Percentiles rank a stretch among this genome's conserved stretches.
Evolutionary conservation across 2,113 vertebrate genomes (phyloP).

Genomic region (Cyanoliseus patagonus): DNA sequence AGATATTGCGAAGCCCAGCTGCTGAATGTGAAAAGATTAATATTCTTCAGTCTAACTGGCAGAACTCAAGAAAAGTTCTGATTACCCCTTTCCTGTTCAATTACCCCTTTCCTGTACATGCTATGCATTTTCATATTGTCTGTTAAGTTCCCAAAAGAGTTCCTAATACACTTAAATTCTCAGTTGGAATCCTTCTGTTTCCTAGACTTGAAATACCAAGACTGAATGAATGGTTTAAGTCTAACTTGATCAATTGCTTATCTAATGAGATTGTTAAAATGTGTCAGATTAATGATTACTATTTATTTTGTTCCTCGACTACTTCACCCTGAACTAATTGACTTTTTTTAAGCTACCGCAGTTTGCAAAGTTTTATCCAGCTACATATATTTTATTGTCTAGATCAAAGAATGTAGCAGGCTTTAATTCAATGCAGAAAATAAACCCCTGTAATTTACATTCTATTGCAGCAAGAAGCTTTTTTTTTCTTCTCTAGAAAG

Average conservation of each 20-base stretch:
- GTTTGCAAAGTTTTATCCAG: conserved; percentile 52
- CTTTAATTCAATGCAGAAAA: conserved; percentile 65
- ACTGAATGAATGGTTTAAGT: conserved; percentile 62
- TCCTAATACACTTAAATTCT: conserved; percentile 65
- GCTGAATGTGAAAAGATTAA: conserved; percentile 70
- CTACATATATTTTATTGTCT: conserved; percentile 36
- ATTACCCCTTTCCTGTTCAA: conserved; percentile 2
- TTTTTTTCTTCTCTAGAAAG: conserved; percentile 45
- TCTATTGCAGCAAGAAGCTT: conserved; percentile 42
- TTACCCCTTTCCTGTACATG: conserved; percentile 35
- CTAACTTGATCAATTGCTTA: conserved; percentile 57
- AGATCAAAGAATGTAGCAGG: conserved; percentile 31
- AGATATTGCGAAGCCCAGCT: conserved; percentile 72
- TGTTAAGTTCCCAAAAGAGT: conserved; percentile 42
- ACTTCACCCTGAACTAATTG: conserved; percentile 50
- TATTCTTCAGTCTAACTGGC: conserved; percentile 60
- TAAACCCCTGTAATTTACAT: conserved; percentile 60
- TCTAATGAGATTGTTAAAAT: conserved; percentile 44
- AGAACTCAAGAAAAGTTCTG: conserved; percentile 35
- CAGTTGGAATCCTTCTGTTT: conserved; percentile 47
- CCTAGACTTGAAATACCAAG: conserved; percentile 38
- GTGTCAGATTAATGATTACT: conserved; percentile 16
- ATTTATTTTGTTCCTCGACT: conserved; percentile 35
- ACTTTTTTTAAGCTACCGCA: background rate
- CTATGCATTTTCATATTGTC: conserved; percentile 18